Base-by-base conservation (phyloP, 2,797 vertebrate genomes). In the Epinephelus awoara region DNA sequence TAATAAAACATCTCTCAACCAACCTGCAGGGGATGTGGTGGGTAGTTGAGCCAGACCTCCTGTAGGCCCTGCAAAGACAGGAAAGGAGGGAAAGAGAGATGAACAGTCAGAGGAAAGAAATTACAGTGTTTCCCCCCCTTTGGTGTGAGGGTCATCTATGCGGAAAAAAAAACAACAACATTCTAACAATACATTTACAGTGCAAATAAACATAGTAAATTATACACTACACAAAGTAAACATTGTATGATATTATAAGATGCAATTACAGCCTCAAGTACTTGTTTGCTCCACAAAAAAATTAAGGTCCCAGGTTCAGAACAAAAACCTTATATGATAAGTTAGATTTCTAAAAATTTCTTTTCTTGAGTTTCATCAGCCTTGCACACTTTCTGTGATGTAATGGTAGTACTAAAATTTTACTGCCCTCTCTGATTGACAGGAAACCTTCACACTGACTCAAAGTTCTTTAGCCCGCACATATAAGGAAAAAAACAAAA, bases 21-120 rank as follows among this genome's bases (percentile, higher is more conserved):
- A 91, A 99, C 98, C 96, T 99, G 98, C 88, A 99, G 96, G 89
- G 98, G 98, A 94, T 99, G 98, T 51, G 97, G 93, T 46, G 98
- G 98, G 93, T 96, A 99, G 96, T 99, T 96, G 94, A 99, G 98
- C 98, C 98, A 99, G 92, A 99, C 98, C 89, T 99, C 98, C 74
- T 96, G 96, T 79, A 99, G 95, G 90, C 97, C 96, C 98, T 99
- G 95, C 68, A 64, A 79, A 85, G 67, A 86, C 40, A 90, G 72
- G 85, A 2, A 61, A 6, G 19, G n/a, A 44, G 25, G 2, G 46
- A 42, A 2, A 46, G 19, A 64, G 3, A 78, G 56, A 70, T n/a
- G 66, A 68, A 63, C 25, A 46, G 49, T 68, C 27, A 67, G 55
- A 34, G 12, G 40, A 61, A 51, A 52, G 80, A 88, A 93, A 86